Percentiles rank a stretch among this genome's conserved stretches.
Conservation (phyloP, 1,140 invertebrate species). For the Amyelois transitella region DNA sequence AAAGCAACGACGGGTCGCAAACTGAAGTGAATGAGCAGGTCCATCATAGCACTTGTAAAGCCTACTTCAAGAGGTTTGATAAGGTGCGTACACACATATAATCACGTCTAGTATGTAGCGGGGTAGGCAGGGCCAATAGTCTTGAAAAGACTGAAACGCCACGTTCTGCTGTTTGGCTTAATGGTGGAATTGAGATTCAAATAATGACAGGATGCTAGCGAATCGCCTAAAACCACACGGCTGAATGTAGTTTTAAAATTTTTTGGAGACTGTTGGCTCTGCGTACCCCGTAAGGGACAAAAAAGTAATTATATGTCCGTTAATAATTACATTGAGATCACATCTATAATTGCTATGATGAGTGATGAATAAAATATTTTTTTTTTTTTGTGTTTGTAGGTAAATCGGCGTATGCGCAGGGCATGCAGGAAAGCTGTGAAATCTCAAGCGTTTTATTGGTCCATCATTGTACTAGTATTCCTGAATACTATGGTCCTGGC, state of each 20-base stretch:
- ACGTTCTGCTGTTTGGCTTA: too few relatives aligned
- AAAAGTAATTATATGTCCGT: too few relatives aligned
- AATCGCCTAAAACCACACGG: not conserved
- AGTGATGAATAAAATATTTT: not conserved
- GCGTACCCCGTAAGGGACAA: too few relatives aligned
- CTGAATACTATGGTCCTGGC: slow-evolving; percentile 95
- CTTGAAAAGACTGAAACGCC: too few relatives aligned
- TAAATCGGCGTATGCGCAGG: slow-evolving; percentile 92
- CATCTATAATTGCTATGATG: not conserved
- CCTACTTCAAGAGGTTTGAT: slow-evolving; percentile 60
- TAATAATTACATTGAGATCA: not conserved
- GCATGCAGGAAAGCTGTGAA: slow-evolving; percentile 97
- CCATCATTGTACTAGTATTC: slow-evolving; percentile 96
- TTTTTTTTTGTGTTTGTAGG: slow-evolving; percentile 24
- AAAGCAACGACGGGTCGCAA: slow-evolving; percentile 52
- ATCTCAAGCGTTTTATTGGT: slow-evolving; percentile 98
- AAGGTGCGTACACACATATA: slow-evolving; percentile 36
- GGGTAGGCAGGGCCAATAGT: too few relatives aligned
- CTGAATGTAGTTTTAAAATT: too few relatives aligned
- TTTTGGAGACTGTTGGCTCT: too few relatives aligned
- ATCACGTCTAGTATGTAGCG: too few relatives aligned
- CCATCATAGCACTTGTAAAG: slow-evolving; percentile 39
- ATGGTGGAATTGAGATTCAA: too few relatives aligned
- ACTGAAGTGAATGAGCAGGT: slow-evolving; percentile 42
- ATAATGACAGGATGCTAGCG: not conserved